Evolutionary conservation across 2,797 vertebrate species (phyloP).

Genomic region (Cephalopachus bancanus): DNA sequence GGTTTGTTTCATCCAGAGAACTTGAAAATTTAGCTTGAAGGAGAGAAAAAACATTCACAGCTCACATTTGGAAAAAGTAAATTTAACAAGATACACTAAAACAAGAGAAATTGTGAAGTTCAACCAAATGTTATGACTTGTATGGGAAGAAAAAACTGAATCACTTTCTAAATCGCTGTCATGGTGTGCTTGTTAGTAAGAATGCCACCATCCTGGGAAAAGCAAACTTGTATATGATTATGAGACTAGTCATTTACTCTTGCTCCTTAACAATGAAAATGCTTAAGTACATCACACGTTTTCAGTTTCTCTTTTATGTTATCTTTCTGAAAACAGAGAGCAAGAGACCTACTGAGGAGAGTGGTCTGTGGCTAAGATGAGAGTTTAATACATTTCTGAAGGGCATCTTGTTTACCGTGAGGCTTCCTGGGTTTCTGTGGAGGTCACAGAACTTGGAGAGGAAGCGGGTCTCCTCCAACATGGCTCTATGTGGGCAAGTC

Average conservation of each 20-base stretch:
- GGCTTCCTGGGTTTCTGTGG: background rate
- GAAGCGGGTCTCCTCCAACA: background rate
- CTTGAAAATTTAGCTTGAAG: background rate
- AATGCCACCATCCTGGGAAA: slow-evolving; percentile 6
- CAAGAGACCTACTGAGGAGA: background rate
- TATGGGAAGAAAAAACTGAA: background rate
- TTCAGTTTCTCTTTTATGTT: slow-evolving; percentile 22
- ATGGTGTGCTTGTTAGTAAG: background rate
- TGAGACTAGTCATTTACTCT: background rate
- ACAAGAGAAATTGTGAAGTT: background rate
- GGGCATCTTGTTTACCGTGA: background rate
- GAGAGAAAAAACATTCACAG: background rate
- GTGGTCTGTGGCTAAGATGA: background rate
- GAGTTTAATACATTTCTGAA: background rate
- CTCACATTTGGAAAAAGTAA: background rate
- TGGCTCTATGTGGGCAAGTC: background rate
- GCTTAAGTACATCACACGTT: background rate
- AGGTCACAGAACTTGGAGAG: background rate
- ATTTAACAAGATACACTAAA: background rate
- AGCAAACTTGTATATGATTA: background rate
- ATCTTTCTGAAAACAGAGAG: slow-evolving; percentile 38
- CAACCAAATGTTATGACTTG: background rate
- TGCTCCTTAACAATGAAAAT: slow-evolving; percentile 23
- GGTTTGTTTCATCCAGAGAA: background rate
- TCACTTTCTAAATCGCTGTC: background rate